Percentiles rank a stretch among this genome's conserved stretches.
phyloP scores from a whole-genome alignment of 92 coral and sea anemone genomes.

The Parazoanthus darwini region DNA sequence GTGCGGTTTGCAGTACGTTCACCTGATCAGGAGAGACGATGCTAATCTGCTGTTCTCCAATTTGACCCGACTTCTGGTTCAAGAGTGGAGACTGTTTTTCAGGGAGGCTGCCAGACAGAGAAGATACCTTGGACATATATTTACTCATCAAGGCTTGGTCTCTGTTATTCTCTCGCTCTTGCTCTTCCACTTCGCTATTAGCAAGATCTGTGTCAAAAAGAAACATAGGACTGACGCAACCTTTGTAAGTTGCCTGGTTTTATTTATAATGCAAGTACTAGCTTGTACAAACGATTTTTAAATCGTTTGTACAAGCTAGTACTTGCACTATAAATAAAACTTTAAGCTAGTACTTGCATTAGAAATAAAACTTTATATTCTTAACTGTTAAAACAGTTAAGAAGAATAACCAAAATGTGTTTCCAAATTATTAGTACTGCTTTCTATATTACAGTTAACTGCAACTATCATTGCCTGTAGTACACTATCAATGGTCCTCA shows the following conservation, averaged over 20 bases:
- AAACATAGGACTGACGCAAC: neutral
- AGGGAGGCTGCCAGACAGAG: slow-evolving; percentile 52
- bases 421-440: neutral
- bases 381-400: too few relatives aligned
- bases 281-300: neutral
- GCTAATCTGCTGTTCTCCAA: slow-evolving; percentile 84
- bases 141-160: slow-evolving; percentile 65
- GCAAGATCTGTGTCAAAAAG: slow-evolving; percentile 56
- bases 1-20: slow-evolving; percentile 73
- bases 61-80: slow-evolving; percentile 62
- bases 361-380: too few relatives aligned
- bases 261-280: neutral
- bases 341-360: too few relatives aligned
- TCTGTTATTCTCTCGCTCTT: slow-evolving; percentile 58
- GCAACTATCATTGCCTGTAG: too few relatives aligned
- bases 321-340: too few relatives aligned
- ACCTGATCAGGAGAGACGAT: slow-evolving; percentile 83
- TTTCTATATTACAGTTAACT: neutral
- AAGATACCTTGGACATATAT: slow-evolving; percentile 66
- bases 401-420: too few relatives aligned
- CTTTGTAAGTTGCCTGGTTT: neutral
- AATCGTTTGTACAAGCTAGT: too few relatives aligned
- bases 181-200: slow-evolving; percentile 74
- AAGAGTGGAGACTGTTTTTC: slow-evolving; percentile 50
- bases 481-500: too few relatives aligned